A percentile compares a stretch with the other conserved stretches of the same genome.
Evolutionary conservation across 35 echinoderm and acorn worm species (phyloP).

Genomic region (Apostichopus japonicus): DNA sequence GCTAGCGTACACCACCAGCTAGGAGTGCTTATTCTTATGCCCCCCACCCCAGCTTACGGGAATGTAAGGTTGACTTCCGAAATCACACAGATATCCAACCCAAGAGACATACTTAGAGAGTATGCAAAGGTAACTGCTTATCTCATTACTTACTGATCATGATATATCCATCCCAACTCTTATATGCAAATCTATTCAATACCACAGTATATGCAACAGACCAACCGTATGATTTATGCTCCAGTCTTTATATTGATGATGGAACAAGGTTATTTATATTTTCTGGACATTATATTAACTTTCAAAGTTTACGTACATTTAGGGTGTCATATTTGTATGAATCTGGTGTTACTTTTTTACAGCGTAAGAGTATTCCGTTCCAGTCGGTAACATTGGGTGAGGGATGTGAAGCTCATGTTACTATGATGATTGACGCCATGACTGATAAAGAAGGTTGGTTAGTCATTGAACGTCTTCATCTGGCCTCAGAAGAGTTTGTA

Average conservation of each 20-base stretch:
- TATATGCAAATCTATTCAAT: neutral
- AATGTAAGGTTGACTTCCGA: slow-evolving; percentile 73
- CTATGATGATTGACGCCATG: slow-evolving; percentile 79
- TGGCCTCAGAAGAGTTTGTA: slow-evolving; percentile 69
- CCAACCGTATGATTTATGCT: neutral
- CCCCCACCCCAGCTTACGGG: slow-evolving; percentile 69
- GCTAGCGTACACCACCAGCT: slow-evolving; percentile 60
- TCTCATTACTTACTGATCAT: no score
- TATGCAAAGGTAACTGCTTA: slow-evolving; percentile 74
- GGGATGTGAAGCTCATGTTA: slow-evolving; percentile 70
- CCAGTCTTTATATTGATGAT: neutral
- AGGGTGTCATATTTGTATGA: no score
- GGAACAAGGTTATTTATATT: no score
- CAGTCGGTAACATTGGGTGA: slow-evolving; percentile 81
- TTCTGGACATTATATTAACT: no score
- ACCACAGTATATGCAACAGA: neutral
- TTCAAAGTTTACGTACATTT: neutral
- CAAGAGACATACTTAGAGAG: slow-evolving; percentile 62
- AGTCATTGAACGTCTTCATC: slow-evolving; percentile 86
- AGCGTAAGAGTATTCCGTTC: slow-evolving; percentile 89
- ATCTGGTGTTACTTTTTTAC: neutral
- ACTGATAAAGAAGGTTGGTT: slow-evolving; percentile 91
- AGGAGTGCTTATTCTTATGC: slow-evolving; percentile 85
- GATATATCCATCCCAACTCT: neutral
- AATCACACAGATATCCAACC: slow-evolving; percentile 59